These are phyloP conservation scores for Corydoras sp. DNA, from an alignment of 2,113 vertebrate genomes.

Conservation along the genomic window DNA sequence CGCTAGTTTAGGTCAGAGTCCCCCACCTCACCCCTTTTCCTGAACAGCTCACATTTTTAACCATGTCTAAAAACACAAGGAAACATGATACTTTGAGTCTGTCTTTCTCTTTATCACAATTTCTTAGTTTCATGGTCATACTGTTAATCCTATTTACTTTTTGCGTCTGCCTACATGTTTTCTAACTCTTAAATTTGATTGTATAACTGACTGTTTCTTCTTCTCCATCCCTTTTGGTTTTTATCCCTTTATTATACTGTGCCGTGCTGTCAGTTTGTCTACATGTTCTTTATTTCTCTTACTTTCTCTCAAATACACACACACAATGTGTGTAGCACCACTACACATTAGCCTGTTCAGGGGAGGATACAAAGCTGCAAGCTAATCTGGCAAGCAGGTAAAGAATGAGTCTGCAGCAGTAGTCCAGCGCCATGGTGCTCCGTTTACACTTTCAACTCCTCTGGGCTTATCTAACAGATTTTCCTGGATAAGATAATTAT, in stretches of 20 bases:
- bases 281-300: too few relatives aligned
- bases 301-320: background rate
- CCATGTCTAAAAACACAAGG: conserved; percentile 70
- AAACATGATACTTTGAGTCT: conserved; percentile 60
- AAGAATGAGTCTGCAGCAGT: conserved; percentile 63
- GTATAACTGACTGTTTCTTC: too few relatives aligned
- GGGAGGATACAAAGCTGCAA: conserved; percentile 39
- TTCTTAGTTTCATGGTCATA: too few relatives aligned
- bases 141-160: too few relatives aligned
- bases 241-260: too few relatives aligned
- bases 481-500: conserved; percentile 74
- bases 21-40: conserved; percentile 36
- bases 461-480: conserved; percentile 69
- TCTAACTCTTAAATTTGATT: too few relatives aligned
- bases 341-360: conserved; percentile 23
- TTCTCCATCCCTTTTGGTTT: too few relatives aligned
- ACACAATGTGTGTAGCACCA: conserved; percentile 32
- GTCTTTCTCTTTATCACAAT: too few relatives aligned
- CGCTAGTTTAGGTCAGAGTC: conserved; percentile 46
- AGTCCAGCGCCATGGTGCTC: conserved; percentile 58
- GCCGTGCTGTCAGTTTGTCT: too few relatives aligned
- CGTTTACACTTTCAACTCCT: conserved; percentile 76
- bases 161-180: too few relatives aligned
- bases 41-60: conserved; percentile 21
- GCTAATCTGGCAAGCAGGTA: conserved; percentile 56